These are phyloP conservation scores for Linnaemya vulpina DNA, from an alignment of 2,888 invertebrate species.

Conservation along the genomic window DNA sequence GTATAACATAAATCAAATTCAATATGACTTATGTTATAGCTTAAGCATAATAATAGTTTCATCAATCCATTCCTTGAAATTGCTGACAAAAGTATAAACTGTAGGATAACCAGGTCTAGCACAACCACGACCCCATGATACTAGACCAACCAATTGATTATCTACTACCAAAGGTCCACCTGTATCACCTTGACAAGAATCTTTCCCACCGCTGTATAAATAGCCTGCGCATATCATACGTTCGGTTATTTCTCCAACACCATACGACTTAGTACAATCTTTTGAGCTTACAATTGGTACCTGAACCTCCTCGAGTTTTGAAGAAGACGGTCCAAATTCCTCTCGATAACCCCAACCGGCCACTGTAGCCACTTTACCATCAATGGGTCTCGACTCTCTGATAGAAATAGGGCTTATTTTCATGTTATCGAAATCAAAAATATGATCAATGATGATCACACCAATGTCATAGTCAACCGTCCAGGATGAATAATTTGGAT, in stretches of 20 bases:
- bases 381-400: conserved; percentile 74
- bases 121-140: conserved; percentile 84
- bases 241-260: conserved; percentile 73
- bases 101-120: conserved; percentile 83
- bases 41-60: conserved; percentile 74
- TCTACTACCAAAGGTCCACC: conserved; percentile 80
- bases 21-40: too few relatives aligned
- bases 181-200: conserved; percentile 82
- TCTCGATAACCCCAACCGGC: conserved; percentile 80
- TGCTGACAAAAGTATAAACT: conserved; percentile 82
- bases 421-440: conserved; percentile 82
- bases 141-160: conserved; percentile 80
- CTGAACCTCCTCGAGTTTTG: conserved; percentile 83
- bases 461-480: conserved; percentile 84
- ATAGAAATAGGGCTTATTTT: conserved; percentile 81
- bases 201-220: conserved; percentile 77
- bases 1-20: neutral
- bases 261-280: conserved; percentile 75
- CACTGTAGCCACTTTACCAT: conserved; percentile 74
- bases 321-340: conserved; percentile 75
- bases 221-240: conserved; percentile 80
- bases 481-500: conserved; percentile 74
- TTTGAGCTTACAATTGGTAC: conserved; percentile 76
- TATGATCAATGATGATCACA: conserved; percentile 83
- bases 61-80: conserved; percentile 78